phyloP scores from a whole-genome alignment of 2,797 vertebrate species.

The Acropternis orthonyx region DNA sequence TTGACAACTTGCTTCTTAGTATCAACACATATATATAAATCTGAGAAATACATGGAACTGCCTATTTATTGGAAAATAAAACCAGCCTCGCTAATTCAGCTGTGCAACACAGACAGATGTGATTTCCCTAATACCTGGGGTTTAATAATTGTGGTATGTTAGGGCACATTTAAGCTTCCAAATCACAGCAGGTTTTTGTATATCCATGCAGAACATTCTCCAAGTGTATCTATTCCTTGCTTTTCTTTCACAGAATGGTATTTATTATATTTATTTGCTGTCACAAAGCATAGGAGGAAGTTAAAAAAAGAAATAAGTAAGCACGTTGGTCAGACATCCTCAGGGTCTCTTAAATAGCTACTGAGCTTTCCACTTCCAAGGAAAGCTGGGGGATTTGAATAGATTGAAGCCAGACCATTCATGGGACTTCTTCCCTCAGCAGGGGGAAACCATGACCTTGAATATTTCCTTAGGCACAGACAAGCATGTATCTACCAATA shows the following conservation, averaged over 20 bases:
- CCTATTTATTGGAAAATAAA: neutral
- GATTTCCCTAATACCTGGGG: conserved; percentile 42
- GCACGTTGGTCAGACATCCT: neutral
- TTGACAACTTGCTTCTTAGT: conserved; percentile 52
- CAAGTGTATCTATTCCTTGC: neutral
- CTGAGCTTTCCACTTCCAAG: neutral
- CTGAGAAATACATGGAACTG: conserved; percentile 32
- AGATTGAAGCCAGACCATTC: neutral
- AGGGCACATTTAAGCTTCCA: conserved; percentile 29
- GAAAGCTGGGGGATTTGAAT: neutral
- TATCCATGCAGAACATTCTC: neutral
- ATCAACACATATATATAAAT: neutral
- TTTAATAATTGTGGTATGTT: conserved; percentile 1
- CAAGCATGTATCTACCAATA: neutral
- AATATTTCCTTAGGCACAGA: neutral
- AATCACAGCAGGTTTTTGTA: neutral
- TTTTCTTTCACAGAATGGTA: neutral
- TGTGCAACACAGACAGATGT: neutral
- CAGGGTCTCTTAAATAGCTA: neutral
- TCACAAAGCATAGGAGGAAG: neutral
- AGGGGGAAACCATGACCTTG: neutral
- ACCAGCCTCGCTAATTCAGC: conserved; percentile 2
- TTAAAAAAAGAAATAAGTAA: neutral
- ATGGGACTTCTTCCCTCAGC: neutral
- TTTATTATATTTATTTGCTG: neutral